Conservation (phyloP, 2,888 invertebrate genomes). For the Empis stercorea region DNA sequence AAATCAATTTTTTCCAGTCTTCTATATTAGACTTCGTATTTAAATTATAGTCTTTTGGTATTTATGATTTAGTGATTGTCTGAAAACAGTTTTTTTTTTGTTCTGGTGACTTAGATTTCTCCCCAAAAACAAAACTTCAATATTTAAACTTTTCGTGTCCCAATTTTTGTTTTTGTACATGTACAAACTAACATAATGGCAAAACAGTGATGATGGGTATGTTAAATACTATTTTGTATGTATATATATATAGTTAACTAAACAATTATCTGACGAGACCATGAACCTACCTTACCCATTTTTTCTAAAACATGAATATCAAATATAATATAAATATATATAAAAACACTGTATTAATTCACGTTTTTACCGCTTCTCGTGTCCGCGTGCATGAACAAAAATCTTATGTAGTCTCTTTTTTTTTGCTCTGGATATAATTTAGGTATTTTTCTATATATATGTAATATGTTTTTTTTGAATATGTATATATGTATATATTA, state of each 20-base stretch:
- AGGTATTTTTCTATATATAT: no score
- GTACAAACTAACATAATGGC: neutral
- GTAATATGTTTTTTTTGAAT: neutral
- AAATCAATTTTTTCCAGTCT: no score
- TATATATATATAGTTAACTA: neutral
- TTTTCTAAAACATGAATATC: neutral
- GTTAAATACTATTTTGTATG: no score
- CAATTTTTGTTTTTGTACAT: no score
- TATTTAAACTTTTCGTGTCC: neutral
- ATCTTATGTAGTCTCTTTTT: neutral
- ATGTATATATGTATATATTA: neutral
- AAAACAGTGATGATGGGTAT: neutral
- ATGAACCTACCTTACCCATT: neutral
- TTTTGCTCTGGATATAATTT: neutral
- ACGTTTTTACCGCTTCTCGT: neutral
- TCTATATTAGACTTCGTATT: no score
- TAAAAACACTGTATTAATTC: neutral
- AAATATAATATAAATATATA: neutral
- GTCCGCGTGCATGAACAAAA: slow-evolving; percentile 12
- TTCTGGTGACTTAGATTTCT: neutral
- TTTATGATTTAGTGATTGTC: no score
- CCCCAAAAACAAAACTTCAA: neutral
- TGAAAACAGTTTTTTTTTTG: no score
- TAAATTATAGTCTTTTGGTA: no score
- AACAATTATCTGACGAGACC: neutral